Evolutionary conservation across 2,113 vertebrate genomes (phyloP).

Genomic region (Dermatemys mawii): DNA sequence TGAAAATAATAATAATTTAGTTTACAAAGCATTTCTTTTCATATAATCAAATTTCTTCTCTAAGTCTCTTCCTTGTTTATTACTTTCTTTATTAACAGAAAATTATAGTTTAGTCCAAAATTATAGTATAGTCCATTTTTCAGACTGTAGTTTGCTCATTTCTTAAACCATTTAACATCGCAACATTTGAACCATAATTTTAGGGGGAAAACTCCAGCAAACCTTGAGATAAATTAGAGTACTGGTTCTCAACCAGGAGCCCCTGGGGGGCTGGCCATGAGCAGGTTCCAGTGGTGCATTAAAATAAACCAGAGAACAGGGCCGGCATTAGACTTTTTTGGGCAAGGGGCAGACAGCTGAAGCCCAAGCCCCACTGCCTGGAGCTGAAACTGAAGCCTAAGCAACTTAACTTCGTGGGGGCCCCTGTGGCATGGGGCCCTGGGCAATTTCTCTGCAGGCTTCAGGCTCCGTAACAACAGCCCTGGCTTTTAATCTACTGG

Average conservation of each 20-base stretch:
- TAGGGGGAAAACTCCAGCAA: not conserved
- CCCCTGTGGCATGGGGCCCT: too few species aligned
- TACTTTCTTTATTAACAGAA: not conserved
- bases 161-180: not conserved
- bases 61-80: not conserved
- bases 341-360: too few species aligned
- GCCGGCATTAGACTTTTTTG: too few species aligned
- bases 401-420: too few species aligned
- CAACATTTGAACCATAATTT: not conserved
- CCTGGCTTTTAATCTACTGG: too few species aligned
- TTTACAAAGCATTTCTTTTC: constrained; percentile 10
- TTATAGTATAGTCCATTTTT: not conserved
- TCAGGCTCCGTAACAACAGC: too few species aligned
- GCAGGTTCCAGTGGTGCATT: not conserved
- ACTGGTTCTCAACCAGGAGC: too few species aligned
- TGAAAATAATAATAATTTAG: not conserved
- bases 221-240: not conserved
- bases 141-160: not conserved
- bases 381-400: too few species aligned
- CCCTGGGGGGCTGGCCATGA: too few species aligned
- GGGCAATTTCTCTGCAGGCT: too few species aligned
- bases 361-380: too few species aligned
- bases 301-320: not conserved
- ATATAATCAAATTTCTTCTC: not conserved
- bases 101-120: too few species aligned